Evolutionary conservation across 53 echinoderm and acorn worm genomes (phyloP).

Genomic region (Holothuria scabra): DNA sequence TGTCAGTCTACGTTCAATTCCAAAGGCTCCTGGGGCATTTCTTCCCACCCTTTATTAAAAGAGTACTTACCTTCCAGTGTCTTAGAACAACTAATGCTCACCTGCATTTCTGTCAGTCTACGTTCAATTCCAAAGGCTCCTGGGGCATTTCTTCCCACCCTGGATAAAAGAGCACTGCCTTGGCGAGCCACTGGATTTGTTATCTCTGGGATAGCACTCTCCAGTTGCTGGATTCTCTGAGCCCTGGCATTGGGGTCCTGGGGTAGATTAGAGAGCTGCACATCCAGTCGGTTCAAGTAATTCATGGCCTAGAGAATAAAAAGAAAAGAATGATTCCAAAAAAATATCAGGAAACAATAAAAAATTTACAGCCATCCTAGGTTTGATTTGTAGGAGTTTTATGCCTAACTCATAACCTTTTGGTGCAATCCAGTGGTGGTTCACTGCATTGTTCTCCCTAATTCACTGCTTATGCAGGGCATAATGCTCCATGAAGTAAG

Average conservation of each 20-base stretch:
- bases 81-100: constrained; percentile 18
- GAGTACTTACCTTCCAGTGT: too few species aligned
- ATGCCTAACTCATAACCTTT: too few species aligned
- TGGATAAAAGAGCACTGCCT: constrained; percentile 76
- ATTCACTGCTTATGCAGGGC: too few species aligned
- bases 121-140: constrained; percentile 73
- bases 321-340: neutral
- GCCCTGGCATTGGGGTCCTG: constrained; percentile 67
- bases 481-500: too few species aligned
- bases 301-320: constrained; percentile 71
- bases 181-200: constrained; percentile 81
- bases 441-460: too few species aligned
- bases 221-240: constrained; percentile 70
- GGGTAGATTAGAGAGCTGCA: constrained; percentile 79
- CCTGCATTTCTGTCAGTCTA: constrained; percentile 81
- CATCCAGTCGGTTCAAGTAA: constrained; percentile 78
- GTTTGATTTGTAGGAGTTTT: too few species aligned
- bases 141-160: constrained; percentile 73
- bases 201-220: constrained; percentile 88
- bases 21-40: too few species aligned
- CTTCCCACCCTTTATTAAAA: too few species aligned
- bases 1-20: constrained; percentile 22
- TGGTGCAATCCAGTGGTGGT: too few species aligned
- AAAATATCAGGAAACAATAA: neutral
- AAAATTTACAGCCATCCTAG: too few species aligned